A percentile compares a stretch with the other conserved stretches of the same genome.
Conservation (phyloP, 2,113 vertebrate species). For the Hemiscyllium ocellatum region DNA sequence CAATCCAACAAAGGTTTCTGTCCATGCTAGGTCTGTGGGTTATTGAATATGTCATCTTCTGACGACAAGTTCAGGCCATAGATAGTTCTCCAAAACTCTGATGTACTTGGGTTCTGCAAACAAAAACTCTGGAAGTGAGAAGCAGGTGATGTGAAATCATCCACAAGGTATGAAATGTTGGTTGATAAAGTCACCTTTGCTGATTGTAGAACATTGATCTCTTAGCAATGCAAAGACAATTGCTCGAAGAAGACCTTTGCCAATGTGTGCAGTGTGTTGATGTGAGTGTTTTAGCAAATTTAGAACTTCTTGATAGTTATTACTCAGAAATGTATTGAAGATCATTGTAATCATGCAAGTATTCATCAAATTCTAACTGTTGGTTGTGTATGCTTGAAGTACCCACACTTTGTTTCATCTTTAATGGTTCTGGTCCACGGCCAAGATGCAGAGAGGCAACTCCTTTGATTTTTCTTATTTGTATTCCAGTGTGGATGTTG, state of each 20-base stretch:
- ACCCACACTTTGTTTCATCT: neutral
- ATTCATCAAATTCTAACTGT: neutral
- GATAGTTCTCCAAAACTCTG: neutral
- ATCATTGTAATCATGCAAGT: neutral
- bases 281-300: neutral
- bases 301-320: neutral
- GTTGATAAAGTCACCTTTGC: neutral
- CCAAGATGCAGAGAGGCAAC: too few relatives aligned
- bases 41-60: neutral
- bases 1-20: too few relatives aligned
- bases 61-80: neutral
- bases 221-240: too few relatives aligned
- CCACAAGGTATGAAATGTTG: neutral
- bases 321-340: neutral
- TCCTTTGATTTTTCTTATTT: neutral
- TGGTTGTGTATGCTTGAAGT: neutral
- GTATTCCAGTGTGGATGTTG: neutral
- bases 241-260: neutral
- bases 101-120: neutral
- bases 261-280: neutral
- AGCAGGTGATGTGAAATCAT: neutral
- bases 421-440: too few relatives aligned
- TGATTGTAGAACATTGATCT: too few relatives aligned
- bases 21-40: neutral
- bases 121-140: neutral